Conservation (phyloP, 2,113 vertebrate species). For the Cygnus atratus region DNA sequence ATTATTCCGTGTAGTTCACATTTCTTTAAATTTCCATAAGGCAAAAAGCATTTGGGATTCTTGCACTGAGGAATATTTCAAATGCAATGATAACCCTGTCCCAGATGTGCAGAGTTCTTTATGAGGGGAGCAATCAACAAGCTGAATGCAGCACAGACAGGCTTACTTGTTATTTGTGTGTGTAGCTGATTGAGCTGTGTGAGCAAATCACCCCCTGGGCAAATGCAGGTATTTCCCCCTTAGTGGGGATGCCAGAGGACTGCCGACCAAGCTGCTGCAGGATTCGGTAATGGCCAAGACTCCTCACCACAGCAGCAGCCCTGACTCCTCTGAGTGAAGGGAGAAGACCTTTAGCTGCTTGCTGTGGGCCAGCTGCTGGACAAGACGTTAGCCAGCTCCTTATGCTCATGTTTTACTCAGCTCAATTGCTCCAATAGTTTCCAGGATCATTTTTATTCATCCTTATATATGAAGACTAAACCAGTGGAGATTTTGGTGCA, state of each 20-base stretch:
- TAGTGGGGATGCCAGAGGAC: not conserved
- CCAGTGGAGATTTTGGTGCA: not conserved
- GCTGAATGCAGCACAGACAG: not conserved
- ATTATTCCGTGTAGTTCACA: constrained; percentile 25
- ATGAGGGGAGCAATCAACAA: not conserved
- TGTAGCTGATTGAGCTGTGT: not conserved
- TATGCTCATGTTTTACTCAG: not conserved
- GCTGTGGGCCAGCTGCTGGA: not conserved
- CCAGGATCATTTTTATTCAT: not conserved
- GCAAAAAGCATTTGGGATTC: not conserved
- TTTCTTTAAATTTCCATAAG: constrained; percentile 24
- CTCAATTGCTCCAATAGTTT: not conserved
- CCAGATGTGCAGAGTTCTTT: not conserved
- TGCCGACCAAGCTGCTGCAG: not conserved
- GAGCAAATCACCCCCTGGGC: not conserved
- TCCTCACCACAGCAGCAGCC: not conserved
- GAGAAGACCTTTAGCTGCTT: not conserved
- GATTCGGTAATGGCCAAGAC: not conserved
- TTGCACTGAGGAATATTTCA: not conserved
- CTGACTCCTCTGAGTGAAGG: not conserved
- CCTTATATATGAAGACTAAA: not conserved
- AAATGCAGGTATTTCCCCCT: not conserved
- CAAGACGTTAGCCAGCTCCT: not conserved
- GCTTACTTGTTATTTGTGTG: not conserved
- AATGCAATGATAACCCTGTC: not conserved